phyloP scores from a whole-genome alignment of 2,113 vertebrate genomes.

The Azemiops feae region DNA sequence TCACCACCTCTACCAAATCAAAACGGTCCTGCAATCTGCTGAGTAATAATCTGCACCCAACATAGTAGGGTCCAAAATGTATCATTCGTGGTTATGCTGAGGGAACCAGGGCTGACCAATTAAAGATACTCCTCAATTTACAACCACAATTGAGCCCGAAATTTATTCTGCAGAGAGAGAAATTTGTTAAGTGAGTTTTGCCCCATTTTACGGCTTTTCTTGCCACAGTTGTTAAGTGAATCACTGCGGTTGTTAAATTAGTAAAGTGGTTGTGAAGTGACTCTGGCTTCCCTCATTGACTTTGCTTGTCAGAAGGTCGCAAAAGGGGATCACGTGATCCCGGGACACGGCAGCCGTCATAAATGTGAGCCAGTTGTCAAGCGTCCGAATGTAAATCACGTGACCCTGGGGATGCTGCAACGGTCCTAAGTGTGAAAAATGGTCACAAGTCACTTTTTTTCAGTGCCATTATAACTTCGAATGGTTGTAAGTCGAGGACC shows the following conservation, averaged over 20 bases:
- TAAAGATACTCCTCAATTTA: neutral
- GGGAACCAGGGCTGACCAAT: neutral
- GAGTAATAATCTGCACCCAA: slow-evolving; percentile 22
- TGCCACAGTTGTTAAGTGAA: neutral
- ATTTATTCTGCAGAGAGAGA: neutral
- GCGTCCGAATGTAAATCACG: neutral
- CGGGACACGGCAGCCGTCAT: neutral
- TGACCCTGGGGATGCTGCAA: neutral
- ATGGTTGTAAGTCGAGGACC: neutral
- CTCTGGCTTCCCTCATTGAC: neutral
- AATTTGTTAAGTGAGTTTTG: neutral
- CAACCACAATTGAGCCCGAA: neutral
- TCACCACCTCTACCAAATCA: slow-evolving; percentile 27
- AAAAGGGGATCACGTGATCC: neutral
- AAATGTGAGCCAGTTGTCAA: neutral
- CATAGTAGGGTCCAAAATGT: neutral
- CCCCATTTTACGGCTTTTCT: neutral
- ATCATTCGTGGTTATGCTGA: neutral
- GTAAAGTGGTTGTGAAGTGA: neutral
- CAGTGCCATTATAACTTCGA: neutral
- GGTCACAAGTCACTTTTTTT: neutral
- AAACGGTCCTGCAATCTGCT: slow-evolving; percentile 30
- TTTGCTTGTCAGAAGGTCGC: neutral
- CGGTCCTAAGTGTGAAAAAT: neutral
- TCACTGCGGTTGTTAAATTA: neutral